Evolutionary conservation across 2,113 vertebrate species (phyloP).

Genomic region (Phylloscopus whistleri): DNA sequence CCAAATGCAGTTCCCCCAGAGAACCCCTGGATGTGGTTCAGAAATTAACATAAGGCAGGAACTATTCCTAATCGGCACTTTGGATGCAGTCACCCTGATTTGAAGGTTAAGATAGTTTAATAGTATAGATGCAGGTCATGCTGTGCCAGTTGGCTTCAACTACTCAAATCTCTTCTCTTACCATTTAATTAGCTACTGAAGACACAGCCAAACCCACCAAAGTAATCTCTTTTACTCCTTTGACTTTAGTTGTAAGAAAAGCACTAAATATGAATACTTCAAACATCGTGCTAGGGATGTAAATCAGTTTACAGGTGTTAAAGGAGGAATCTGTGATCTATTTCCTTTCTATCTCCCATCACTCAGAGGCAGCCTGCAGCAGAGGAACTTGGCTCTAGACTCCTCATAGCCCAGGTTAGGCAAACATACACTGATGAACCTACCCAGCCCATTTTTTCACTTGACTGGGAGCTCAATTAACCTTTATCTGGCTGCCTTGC

Average conservation of each 20-base stretch:
- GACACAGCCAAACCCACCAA: not conserved
- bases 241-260: not conserved
- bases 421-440: not conserved
- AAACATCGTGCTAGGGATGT: not conserved
- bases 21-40: not conserved
- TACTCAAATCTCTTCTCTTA: not conserved
- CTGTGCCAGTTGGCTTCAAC: conserved; percentile 38
- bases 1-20: not conserved
- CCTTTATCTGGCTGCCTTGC: not conserved
- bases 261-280: not conserved
- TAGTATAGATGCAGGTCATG: not conserved
- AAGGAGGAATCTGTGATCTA: not conserved
- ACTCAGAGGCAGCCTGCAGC: not conserved
- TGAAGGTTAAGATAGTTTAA: conserved; percentile 43
- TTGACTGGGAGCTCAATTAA: not conserved
- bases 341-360: too few species aligned
- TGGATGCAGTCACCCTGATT: not conserved
- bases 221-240: not conserved
- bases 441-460: not conserved
- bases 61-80: not conserved
- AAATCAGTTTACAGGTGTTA: not conserved
- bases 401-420: not conserved
- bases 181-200: conserved; percentile 24
- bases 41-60: not conserved
- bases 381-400: not conserved